Evolutionary conservation across 2,888 invertebrate genomes (phyloP).

Genomic region (Helicoverpa assulta): DNA sequence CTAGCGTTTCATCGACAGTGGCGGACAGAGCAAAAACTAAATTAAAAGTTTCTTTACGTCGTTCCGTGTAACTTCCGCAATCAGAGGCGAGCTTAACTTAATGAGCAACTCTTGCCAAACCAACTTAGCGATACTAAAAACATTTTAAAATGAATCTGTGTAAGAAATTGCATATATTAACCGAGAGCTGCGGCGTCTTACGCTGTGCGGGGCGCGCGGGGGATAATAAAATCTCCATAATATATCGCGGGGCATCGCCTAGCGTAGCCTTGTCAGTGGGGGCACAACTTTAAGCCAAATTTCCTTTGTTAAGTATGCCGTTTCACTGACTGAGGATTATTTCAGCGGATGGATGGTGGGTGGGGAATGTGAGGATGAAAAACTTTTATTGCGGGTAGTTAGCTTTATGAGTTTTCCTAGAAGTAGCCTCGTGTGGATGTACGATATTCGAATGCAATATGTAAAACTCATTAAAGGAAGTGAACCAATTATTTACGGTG

Average conservation of each 20-base stretch:
- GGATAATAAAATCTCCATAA: constrained; percentile 51
- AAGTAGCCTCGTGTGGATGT: constrained; percentile 38
- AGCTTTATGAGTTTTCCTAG: constrained; percentile 59
- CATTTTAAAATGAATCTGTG: constrained; percentile 57
- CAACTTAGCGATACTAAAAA: constrained; percentile 54
- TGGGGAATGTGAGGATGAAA: constrained; percentile 18
- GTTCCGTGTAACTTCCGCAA: constrained; percentile 55
- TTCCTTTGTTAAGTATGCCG: constrained; percentile 63
- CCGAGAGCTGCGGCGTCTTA: constrained; percentile 27
- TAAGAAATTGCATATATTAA: constrained; percentile 59
- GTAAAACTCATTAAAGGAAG: constrained; percentile 9
- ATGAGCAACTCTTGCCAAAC: constrained; percentile 57
- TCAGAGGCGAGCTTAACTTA: constrained; percentile 57
- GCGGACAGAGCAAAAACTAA: constrained; percentile 50
- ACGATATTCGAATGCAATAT: constrained; percentile 50
- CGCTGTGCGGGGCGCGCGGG: constrained; percentile 11
- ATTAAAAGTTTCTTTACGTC: constrained; percentile 55
- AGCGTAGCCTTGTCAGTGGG: constrained; percentile 49
- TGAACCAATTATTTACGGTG: not conserved
- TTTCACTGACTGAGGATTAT: constrained; percentile 63
- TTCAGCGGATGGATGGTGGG: constrained; percentile 47
- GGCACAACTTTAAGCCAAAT: constrained; percentile 58
- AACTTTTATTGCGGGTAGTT: constrained; percentile 62
- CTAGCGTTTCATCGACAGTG: constrained; percentile 41
- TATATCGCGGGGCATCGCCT: constrained; percentile 55